Base-by-base conservation (phyloP, 2,888 invertebrate species). In the Calameuta filiformis region DNA sequence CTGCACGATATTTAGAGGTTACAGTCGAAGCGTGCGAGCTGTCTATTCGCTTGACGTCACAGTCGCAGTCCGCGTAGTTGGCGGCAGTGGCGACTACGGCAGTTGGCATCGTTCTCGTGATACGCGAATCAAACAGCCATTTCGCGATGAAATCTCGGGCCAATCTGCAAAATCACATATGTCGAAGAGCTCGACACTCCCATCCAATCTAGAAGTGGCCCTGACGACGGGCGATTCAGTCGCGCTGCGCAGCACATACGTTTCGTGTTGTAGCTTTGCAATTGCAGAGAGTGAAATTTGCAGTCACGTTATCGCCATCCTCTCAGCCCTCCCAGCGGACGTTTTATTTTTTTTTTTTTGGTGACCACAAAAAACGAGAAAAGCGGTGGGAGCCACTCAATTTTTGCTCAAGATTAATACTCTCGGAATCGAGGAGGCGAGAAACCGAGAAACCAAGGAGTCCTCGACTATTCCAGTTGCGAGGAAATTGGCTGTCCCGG, bases 401-500 rank as follows among this genome's bases (percentile, higher is more conserved):
- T 40, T 40, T 40, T 40, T 40, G 4, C 15, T 6, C 40, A 15
- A 40, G 40, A 40, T 40, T 40, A 40, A 40, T 40, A 40, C 40
- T 40, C 40, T 40, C 15, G 40, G 40, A 15, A 15, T 4, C 6
- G 40, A 15, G 15, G 40, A 40, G 40, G 15, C 40, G 15, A 40
- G 15, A 15, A 40, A 6, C 15, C 40, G 40, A 15, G 15, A 6
- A 40, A 15, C 40, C 40, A 40, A 40, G 40, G 40, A 40, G 40
- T 40, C 69, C 69, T 12, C 69, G 69, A 23, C 12, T 69, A 69
- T 69, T 69, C 33, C 69, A 33, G 69, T 33, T 12, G 84, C 83
- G 85, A 84, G 85, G 84, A 89, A 91, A 90, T 89, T 90, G 89
- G 87, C 85, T 87, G 86, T 84, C 83, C 84, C 80, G 90, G 88